Base-by-base conservation (phyloP, 2,113 vertebrate species). In the Acanthisitta chloris region DNA sequence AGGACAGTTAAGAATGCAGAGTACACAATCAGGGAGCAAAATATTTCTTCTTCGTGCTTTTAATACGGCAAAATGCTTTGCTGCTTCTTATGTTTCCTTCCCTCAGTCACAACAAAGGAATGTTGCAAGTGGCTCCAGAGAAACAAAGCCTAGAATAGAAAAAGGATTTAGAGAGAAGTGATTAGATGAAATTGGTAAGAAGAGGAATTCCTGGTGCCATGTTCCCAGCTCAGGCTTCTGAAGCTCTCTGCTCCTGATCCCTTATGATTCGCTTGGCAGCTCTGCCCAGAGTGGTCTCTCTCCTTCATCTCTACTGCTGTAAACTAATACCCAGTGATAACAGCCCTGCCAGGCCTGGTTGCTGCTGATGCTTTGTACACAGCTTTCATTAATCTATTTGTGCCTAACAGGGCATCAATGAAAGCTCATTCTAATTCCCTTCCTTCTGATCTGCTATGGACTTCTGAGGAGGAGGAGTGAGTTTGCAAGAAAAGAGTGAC, bases 61-160 rank as follows among this genome's bases (percentile, higher is more conserved):
- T 77, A 78, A 62, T 36, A 91, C 31, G 86, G 29, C 36, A 74
- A 92, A 96, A 94, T 59, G 31, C 46, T 94, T 88, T 93, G 34
- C n/a, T 5, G 6, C 45, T 82, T n/a, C 88, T 82, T 88, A 93
- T 92, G 87, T 96, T 96, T 94, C 46, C 40, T 78, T 82, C 70
- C 76, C 83, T 81, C 82, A 83, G 64, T 57, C 72, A 74, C 71
- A 86, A 88, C 67, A 96, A 95, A 95, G 40, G 76, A 66, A 62
- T 73, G 49, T 78, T 94, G 76, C 64, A 81, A 96, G 85, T 90
- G 79, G 59, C 58, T 77, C 64, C 59, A 92, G 72, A 94, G 85
- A 93, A 95, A 92, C 88, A 96, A 88, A 94, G 31, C 66, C 46
- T 57, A 46, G 72, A 88, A 81, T 46, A 90, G 90, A 86, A 88